phyloP scores from a whole-genome alignment of 2,888 invertebrate genomes.

The Sinopyrophorus schimmeli region DNA sequence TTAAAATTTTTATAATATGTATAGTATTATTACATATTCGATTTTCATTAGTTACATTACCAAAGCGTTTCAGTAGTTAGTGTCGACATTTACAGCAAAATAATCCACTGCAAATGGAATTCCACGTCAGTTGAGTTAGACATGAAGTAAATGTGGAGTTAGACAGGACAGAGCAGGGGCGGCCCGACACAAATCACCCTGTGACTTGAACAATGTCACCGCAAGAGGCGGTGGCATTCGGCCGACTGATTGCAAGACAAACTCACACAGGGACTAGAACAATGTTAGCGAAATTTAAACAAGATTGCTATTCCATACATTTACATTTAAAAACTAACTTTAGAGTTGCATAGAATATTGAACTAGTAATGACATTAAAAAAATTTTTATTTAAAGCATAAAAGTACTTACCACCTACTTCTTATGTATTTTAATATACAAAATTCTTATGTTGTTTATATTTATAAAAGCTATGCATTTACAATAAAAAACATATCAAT shows the following conservation, averaged over 20 bases:
- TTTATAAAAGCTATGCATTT: too few species aligned
- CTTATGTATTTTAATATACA: too few species aligned
- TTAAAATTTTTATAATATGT: too few species aligned
- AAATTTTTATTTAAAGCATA: too few species aligned
- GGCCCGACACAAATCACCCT: slow-evolving; percentile 51
- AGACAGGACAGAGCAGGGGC: slow-evolving; percentile 49
- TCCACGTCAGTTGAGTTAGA: slow-evolving; percentile 43
- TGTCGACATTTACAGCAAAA: slow-evolving; percentile 24
- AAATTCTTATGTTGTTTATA: too few species aligned
- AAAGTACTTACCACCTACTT: too few species aligned
- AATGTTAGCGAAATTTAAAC: slow-evolving; percentile 25
- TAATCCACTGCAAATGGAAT: slow-evolving; percentile 33
- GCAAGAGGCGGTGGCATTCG: slow-evolving; percentile 42
- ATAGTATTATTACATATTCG: too few species aligned
- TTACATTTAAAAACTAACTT: too few species aligned
- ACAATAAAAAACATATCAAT: too few species aligned
- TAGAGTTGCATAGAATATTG: too few species aligned
- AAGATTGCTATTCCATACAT: too few species aligned
- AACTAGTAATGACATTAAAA: too few species aligned
- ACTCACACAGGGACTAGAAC: slow-evolving; percentile 25
- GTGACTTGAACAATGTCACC: slow-evolving; percentile 50
- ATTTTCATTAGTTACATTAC: not conserved
- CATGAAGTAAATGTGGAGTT: slow-evolving; percentile 47
- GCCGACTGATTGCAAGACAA: slow-evolving; percentile 25
- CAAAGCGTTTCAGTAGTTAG: slow-evolving; percentile 12